Conservation (phyloP, 2,888 invertebrate species). For the Stratiomys singularior region DNA sequence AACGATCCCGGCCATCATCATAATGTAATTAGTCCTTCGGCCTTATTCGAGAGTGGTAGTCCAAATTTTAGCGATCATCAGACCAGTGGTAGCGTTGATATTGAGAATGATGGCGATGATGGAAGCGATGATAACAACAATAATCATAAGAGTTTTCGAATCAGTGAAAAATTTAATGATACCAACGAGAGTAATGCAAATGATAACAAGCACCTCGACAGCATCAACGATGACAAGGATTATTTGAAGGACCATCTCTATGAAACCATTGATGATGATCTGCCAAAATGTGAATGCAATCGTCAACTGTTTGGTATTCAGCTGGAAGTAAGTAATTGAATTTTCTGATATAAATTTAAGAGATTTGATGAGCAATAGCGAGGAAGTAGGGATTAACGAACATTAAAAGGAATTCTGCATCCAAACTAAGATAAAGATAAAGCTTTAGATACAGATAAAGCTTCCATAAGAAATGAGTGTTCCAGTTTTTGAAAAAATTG, state of each 20-base stretch:
- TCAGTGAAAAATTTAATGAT: not conserved
- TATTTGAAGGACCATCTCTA: constrained; percentile 4
- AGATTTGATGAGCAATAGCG: no score
- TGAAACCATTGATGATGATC: constrained; percentile 11
- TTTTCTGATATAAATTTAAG: no score
- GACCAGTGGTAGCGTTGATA: no score
- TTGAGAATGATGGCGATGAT: not conserved
- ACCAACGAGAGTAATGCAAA: not conserved
- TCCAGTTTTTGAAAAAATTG: no score
- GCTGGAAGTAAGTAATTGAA: constrained; percentile 52
- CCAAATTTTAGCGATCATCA: not conserved
- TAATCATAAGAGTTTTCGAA: constrained; percentile 2
- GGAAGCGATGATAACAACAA: constrained; percentile 21
- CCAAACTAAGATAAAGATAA: no score
- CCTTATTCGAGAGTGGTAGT: not conserved
- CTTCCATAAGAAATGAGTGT: no score
- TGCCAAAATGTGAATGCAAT: constrained; percentile 50
- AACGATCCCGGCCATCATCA: not conserved
- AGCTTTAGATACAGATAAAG: no score
- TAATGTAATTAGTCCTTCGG: not conserved
- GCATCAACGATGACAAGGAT: constrained; percentile 30
- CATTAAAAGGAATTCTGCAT: no score
- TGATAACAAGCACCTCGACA: constrained; percentile 15
- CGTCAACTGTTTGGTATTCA: constrained; percentile 52
- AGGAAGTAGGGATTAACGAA: no score